A percentile compares a stretch with the other conserved stretches of the same genome.
Conservation (phyloP, 2,113 vertebrate genomes). For the Miniopterus natalensis region DNA sequence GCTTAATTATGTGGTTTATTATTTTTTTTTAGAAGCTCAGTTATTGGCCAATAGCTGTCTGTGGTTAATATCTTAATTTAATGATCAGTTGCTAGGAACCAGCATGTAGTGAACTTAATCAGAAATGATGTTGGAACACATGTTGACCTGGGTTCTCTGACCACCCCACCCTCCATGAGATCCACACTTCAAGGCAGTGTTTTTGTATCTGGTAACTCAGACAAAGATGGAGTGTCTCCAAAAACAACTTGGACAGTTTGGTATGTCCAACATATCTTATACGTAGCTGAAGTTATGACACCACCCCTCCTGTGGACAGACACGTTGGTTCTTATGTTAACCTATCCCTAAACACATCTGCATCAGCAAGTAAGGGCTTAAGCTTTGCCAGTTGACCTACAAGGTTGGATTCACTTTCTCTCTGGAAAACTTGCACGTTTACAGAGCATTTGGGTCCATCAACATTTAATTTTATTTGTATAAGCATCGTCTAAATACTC, state of each 20-base stretch:
- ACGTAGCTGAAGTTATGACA: not conserved
- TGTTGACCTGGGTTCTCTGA: not conserved
- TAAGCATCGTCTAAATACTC: conserved; percentile 29
- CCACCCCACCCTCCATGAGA: not conserved
- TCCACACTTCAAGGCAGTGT: not conserved
- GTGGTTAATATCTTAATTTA: not conserved
- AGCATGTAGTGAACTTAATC: not conserved
- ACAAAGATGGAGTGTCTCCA: not conserved
- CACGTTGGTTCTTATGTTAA: not conserved
- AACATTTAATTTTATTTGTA: not conserved
- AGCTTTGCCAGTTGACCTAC: not conserved
- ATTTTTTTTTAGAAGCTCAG: conserved; percentile 53
- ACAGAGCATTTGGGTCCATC: not conserved
- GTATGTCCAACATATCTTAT: not conserved
- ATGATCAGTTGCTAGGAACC: not conserved
- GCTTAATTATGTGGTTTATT: not conserved
- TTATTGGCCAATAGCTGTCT: not conserved
- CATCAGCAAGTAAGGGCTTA: not conserved
- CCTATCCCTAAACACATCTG: not conserved
- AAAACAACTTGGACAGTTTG: not conserved
- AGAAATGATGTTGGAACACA: not conserved
- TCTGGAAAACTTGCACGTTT: conserved; percentile 1
- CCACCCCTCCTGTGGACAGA: not conserved
- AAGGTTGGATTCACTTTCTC: not conserved
- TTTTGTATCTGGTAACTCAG: not conserved